Conservation (phyloP, 1,140 invertebrate genomes). For the Drosophila biarmipes region DNA sequence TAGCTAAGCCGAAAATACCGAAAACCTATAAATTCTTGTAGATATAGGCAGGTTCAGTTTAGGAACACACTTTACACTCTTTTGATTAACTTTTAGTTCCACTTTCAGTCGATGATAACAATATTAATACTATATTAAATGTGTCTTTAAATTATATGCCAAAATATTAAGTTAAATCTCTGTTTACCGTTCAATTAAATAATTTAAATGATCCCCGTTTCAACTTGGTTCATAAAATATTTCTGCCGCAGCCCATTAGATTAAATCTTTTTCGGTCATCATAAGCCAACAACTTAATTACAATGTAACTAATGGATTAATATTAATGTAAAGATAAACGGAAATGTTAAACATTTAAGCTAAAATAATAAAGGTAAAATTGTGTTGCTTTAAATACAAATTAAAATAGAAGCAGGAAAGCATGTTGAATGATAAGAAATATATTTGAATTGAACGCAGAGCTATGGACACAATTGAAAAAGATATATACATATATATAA, state of each 20-base stretch:
- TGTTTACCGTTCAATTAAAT: not conserved
- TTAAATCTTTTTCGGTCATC: conserved; percentile 6
- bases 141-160: not conserved
- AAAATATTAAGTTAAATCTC: not conserved
- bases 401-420: conserved; percentile 20
- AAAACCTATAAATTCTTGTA: conserved; percentile 13
- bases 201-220: not conserved
- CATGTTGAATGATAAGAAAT: conserved; percentile 63
- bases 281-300: conserved; percentile 26
- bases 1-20: conserved; percentile 27
- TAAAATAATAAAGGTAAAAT: conserved; percentile 30
- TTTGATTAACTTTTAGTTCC: not conserved
- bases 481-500: conserved; percentile 30
- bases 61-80: not conserved
- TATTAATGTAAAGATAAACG: conserved; percentile 50
- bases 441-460: conserved; percentile 46
- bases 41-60: conserved; percentile 9
- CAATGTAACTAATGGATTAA: conserved; percentile 44
- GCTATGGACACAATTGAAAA: conserved; percentile 29
- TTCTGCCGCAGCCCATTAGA: conserved; percentile 6
- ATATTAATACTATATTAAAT: not conserved
- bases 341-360: conserved; percentile 69
- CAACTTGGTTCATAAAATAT: not conserved
- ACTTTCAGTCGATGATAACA: not conserved
- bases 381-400: conserved; percentile 62